phyloP scores from a whole-genome alignment of 2,797 vertebrate species.

The Acanthurus tractus region DNA sequence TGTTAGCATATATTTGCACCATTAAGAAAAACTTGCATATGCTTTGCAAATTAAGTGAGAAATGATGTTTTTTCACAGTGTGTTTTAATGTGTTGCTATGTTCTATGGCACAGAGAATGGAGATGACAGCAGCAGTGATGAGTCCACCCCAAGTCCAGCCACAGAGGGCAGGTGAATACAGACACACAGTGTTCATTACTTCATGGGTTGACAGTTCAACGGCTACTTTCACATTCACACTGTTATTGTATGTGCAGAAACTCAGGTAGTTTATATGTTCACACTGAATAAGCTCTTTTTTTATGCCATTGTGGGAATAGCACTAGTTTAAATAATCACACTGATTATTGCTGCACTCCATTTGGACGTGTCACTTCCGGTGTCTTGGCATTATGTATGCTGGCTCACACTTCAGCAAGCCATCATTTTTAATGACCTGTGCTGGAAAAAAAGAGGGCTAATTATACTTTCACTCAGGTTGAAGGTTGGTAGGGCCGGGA shows the following conservation, averaged over 20 bases:
- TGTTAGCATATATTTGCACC: background rate
- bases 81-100: conserved; percentile 3
- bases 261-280: background rate
- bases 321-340: background rate
- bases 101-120: conserved; percentile 87
- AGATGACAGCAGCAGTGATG: conserved; percentile 96
- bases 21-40: background rate
- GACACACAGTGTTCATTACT: too few species aligned
- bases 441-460: background rate
- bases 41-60: conserved; percentile 1
- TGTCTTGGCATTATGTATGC: background rate
- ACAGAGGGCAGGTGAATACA: conserved; percentile 90
- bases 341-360: background rate
- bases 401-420: background rate
- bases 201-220: too few species aligned
- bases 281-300: background rate
- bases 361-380: background rate
- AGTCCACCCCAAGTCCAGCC: conserved; percentile 93
- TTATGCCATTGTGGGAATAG: background rate
- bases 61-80: conserved; percentile 36
- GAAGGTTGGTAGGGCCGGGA: background rate
- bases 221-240: too few species aligned
- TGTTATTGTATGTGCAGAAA: background rate
- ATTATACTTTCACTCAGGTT: background rate
- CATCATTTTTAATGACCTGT: background rate